Conservation (phyloP, 2,888 invertebrate genomes). For the Orchesellides sinensis region DNA sequence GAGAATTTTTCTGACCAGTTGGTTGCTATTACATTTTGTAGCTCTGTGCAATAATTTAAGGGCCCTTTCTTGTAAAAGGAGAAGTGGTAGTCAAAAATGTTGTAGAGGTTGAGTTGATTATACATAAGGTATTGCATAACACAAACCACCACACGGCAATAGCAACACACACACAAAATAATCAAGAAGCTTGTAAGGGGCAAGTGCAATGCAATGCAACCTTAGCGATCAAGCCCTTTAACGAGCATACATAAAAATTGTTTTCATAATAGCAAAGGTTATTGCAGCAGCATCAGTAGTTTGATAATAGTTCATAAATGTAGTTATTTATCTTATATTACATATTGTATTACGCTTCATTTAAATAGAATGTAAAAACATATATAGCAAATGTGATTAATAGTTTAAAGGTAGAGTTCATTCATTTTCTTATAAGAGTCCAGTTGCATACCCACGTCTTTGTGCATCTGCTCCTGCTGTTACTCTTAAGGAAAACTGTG, state of each 20-base stretch:
- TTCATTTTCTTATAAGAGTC: conserved; percentile 16
- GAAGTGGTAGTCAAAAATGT: conserved; percentile 15
- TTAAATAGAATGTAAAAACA: background rate
- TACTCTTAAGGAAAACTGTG: conserved; percentile 23
- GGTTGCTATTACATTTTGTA: conserved; percentile 1
- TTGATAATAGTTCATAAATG: too few species aligned
- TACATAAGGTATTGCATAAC: conserved; percentile 33
- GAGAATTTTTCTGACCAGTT: background rate
- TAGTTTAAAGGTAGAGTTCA: conserved; percentile 35
- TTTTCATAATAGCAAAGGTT: conserved; percentile 5
- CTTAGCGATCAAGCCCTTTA: conserved; percentile 44
- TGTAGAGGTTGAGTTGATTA: conserved; percentile 41
- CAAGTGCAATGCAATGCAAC: conserved; percentile 62
- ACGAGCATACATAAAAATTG: conserved; percentile 13
- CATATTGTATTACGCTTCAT: background rate
- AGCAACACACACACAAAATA: conserved; percentile 43
- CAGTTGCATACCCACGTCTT: background rate
- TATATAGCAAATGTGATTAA: background rate
- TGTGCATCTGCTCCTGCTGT: conserved; percentile 61
- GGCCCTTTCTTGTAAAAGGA: background rate
- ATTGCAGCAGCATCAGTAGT: conserved; percentile 7
- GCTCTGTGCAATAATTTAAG: background rate
- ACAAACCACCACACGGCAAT: too few species aligned
- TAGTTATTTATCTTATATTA: too few species aligned
- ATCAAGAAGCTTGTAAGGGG: conserved; percentile 57